phyloP scores from a whole-genome alignment of 2,113 vertebrate species.

The Haemorhous mexicanus region DNA sequence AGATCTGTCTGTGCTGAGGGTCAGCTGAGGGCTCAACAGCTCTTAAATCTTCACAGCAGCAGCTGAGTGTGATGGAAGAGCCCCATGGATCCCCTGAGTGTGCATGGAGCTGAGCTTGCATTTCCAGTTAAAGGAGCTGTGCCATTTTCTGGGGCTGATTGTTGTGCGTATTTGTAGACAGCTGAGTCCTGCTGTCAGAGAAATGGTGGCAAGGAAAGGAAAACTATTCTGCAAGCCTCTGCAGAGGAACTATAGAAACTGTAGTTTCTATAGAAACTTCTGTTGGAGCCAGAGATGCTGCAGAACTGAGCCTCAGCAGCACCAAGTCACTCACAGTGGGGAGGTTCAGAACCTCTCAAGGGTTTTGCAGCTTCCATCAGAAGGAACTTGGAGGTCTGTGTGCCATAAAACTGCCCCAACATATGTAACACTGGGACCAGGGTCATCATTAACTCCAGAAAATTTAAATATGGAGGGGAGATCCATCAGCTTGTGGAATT shows the following conservation, averaged over 20 bases:
- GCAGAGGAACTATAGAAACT: not conserved
- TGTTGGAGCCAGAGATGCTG: not conserved
- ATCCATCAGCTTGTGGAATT: not conserved
- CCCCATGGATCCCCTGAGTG: rapidly evolving
- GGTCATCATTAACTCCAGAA: not conserved
- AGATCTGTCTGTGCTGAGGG: not conserved
- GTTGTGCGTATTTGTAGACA: rapidly evolving
- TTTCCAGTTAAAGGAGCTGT: not conserved
- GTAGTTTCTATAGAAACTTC: not conserved
- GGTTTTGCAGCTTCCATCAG: not conserved
- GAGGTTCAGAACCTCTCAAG: not conserved
- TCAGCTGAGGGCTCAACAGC: not conserved
- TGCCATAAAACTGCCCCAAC: not conserved
- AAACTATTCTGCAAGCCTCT: not conserved
- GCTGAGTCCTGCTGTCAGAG: not conserved
- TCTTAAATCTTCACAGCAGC: not conserved
- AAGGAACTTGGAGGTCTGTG: not conserved
- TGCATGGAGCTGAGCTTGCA: not conserved
- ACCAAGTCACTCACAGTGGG: not conserved
- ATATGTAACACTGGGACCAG: not conserved
- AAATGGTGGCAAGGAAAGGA: not conserved
- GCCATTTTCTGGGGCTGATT: not conserved
- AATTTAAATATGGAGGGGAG: not conserved
- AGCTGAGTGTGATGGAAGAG: not conserved
- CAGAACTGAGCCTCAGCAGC: not conserved